Conservation (phyloP, 35 echinoderm and acorn worm species). For the Holothuria glaberrima region DNA sequence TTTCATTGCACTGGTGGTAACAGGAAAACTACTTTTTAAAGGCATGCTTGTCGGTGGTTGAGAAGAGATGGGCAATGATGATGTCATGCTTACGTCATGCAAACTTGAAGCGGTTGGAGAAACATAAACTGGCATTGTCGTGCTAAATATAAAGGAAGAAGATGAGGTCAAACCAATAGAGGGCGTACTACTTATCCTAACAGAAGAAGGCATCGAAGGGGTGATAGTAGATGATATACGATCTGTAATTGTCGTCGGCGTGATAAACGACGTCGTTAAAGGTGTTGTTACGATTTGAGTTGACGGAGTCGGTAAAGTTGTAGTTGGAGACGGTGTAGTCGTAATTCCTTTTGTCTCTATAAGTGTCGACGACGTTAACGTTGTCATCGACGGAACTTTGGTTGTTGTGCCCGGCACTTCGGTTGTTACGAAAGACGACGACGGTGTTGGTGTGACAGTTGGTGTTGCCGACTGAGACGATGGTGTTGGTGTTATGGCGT, state of each 20-base stretch:
- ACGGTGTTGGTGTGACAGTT: not conserved
- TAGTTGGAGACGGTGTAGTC: not conserved
- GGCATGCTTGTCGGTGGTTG: too few relatives aligned
- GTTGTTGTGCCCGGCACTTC: too few relatives aligned
- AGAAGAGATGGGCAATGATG: conserved; percentile 1
- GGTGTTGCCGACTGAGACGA: not conserved
- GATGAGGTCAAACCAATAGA: not conserved
- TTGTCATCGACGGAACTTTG: not conserved
- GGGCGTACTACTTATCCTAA: too few relatives aligned
- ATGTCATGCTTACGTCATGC: conserved; percentile 23
- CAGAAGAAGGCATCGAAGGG: too few relatives aligned
- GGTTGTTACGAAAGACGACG: too few relatives aligned
- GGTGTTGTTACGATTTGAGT: not conserved
- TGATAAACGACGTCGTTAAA: too few relatives aligned
- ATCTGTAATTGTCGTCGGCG: too few relatives aligned
- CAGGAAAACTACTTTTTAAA: too few relatives aligned
- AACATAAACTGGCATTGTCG: not conserved
- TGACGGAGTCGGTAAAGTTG: not conserved
- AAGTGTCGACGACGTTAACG: not conserved
- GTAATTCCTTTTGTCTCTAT: not conserved
- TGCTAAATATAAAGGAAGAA: not conserved
- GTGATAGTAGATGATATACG: not conserved
- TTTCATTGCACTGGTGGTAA: too few relatives aligned
- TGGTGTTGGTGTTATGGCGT: not conserved
- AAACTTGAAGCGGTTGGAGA: not conserved